Percentiles rank a stretch among this genome's conserved stretches.
Conservation (phyloP, 1,140 invertebrate genomes). For the Pseudobourletiella spinata region DNA sequence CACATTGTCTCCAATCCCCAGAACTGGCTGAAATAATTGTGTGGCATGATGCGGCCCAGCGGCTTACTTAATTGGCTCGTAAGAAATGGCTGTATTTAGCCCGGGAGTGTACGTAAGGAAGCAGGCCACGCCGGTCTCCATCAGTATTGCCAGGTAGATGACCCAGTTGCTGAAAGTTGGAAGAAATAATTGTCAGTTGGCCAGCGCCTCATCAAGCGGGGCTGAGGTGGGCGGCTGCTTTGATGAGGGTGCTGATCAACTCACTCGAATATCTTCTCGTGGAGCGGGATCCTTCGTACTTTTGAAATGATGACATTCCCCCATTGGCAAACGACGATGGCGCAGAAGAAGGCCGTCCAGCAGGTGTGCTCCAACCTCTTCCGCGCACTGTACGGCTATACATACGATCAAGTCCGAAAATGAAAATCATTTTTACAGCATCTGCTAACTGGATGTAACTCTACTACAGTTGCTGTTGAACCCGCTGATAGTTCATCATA, state of each 20-base stretch:
- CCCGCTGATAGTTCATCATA: no score
- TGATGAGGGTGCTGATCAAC: no score
- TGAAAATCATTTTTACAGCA: no score
- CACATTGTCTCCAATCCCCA: not conserved
- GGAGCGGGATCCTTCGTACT: constrained; percentile 23
- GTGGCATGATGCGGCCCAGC: not conserved
- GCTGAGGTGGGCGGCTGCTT: no score
- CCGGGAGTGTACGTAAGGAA: constrained; percentile 48
- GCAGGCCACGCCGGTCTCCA: constrained; percentile 47
- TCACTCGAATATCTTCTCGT: constrained; percentile 32
- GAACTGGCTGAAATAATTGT: not conserved
- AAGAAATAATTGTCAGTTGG: no score
- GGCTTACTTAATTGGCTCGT: constrained; percentile 39
- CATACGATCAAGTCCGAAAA: constrained; percentile 36
- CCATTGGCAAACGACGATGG: constrained; percentile 32
- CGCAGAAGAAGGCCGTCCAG: constrained; percentile 46
- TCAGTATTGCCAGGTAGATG: constrained; percentile 50
- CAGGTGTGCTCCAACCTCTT: constrained; percentile 53
- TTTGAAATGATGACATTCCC: constrained; percentile 33
- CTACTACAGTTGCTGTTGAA: no score
- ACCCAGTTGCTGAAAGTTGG: constrained; percentile 33
- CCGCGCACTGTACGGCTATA: constrained; percentile 47
- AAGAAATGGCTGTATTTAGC: constrained; percentile 40
- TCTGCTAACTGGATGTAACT: no score
- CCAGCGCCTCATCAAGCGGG: no score